Base-by-base conservation (phyloP, 1,140 invertebrate species). In the Pinna nobilis region DNA sequence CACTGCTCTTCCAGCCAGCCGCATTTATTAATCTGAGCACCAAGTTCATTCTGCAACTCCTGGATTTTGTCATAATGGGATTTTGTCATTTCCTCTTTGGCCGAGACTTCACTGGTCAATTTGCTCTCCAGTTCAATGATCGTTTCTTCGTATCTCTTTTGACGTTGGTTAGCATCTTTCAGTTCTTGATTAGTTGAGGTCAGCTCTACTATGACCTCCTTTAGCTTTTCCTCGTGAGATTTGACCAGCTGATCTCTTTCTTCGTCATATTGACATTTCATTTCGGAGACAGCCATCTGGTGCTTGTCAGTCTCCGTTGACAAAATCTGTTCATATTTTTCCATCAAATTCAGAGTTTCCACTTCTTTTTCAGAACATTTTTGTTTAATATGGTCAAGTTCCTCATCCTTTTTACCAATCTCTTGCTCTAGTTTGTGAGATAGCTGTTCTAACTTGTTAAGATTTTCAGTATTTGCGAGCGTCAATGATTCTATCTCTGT, bases 41-140 rank as follows among this genome's bases (percentile, higher is more conserved):
- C 59, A 1, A 74, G 23, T 59, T 76, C 57, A 13, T 47, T 57
- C 47, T 66, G n/a, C 7, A 78, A 18, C 37, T 72, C 49, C 33
- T 55, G 41, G 6, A 63, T 32, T 18, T 49, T 70, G 15, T 59
- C 51, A 20, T 74, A 50, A 51, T 53, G 59, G 30, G 32, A 28
- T 41, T 35, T 25, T 70, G 35, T 66, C 53, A 53, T 44, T 41
- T 44, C 41, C 51, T 18, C 64, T 61, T 47, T 65, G 28, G 50
- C 68, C 39, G 30, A 11, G 25, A 28, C 25, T 35, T 76, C 74
- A 50, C 33, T n/a, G 4, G 60, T 37, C 5, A 23, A 35, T 9
- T 15, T 11, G 3, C 67, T 44, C 20, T 71, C 51, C 0, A 70
- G 47, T n/a, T 72, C 51, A 28, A 25, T 25, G 30, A 59, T 71